phyloP scores from a whole-genome alignment of 2,888 invertebrate genomes.

The Malachius bipustulatus region DNA sequence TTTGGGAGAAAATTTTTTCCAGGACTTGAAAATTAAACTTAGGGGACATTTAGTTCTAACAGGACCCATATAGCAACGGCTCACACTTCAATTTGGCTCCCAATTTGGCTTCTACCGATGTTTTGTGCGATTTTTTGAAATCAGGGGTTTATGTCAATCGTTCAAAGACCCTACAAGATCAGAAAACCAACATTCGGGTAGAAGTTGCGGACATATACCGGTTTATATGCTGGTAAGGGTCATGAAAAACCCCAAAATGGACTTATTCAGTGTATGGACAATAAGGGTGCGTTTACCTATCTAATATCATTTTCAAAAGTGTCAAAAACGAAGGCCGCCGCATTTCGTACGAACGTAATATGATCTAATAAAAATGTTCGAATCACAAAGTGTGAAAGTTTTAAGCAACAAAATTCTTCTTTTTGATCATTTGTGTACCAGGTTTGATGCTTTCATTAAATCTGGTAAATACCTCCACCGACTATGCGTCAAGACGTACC shows the following conservation, averaged over 20 bases:
- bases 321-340: constrained; percentile 3
- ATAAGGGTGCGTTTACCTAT: constrained; percentile 4
- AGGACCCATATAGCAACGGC: constrained; percentile 1
- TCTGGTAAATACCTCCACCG: no score
- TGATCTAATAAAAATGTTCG: no score
- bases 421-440: no score
- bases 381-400: no score
- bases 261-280: constrained; percentile 3
- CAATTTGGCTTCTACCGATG: constrained; percentile 1
- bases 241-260: constrained; percentile 3
- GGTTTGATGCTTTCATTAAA: no score
- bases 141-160: not conserved
- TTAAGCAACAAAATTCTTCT: no score
- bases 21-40: constrained; percentile 3
- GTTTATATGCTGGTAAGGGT: constrained; percentile 5
- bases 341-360: no score
- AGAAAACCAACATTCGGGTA: constrained; percentile 3
- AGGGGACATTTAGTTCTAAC: constrained; percentile 2
- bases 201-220: constrained; percentile 1
- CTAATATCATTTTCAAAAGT: constrained; percentile 5
- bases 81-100: not conserved
- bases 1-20: not conserved
- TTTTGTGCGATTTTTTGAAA: not conserved
- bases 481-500: no score
- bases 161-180: constrained; percentile 3